A percentile compares a stretch with the other conserved stretches of the same genome.
Evolutionary conservation across 1,140 invertebrate species (phyloP).

Genomic region (Heliconius hermathena): DNA sequence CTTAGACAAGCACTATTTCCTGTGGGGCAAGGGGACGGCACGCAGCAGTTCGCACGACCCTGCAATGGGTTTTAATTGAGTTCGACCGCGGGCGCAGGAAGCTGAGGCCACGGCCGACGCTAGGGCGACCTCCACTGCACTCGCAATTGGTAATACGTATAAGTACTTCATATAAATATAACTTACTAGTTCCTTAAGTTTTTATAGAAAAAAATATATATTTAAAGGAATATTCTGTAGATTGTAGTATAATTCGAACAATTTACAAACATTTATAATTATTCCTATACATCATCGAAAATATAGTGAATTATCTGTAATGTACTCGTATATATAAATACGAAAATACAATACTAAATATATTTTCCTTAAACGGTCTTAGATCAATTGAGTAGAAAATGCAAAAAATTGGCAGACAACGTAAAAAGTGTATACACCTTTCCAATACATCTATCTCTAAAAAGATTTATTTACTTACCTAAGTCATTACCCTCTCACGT

Average conservation of each 20-base stretch:
- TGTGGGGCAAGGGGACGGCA: slow-evolving; percentile 59
- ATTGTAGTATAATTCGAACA: too few relatives aligned
- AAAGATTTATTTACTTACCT: slow-evolving; percentile 40
- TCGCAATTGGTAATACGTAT: slow-evolving; percentile 30
- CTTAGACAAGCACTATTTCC: slow-evolving; percentile 71
- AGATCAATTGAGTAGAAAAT: not conserved
- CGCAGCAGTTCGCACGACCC: slow-evolving; percentile 70
- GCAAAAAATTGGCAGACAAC: slow-evolving; percentile 48
- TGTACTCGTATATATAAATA: too few relatives aligned
- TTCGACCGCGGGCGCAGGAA: slow-evolving; percentile 64
- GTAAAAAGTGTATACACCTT: slow-evolving; percentile 47
- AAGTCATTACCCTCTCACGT: slow-evolving; percentile 38
- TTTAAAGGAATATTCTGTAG: too few relatives aligned
- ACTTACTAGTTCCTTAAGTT: too few relatives aligned
- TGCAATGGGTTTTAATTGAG: slow-evolving; percentile 78
- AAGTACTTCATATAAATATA: not conserved
- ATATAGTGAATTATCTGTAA: too few relatives aligned
- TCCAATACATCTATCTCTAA: slow-evolving; percentile 22
- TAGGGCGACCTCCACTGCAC: slow-evolving; percentile 63
- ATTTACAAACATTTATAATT: too few relatives aligned
- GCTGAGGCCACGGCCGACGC: slow-evolving; percentile 59
- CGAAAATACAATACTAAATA: not conserved
- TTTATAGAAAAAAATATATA: too few relatives aligned
- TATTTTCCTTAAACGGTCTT: not conserved
- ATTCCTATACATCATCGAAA: too few relatives aligned